Evolutionary conservation across 2,797 vertebrate genomes (phyloP).

Genomic region (Crocidura indochinensis): DNA sequence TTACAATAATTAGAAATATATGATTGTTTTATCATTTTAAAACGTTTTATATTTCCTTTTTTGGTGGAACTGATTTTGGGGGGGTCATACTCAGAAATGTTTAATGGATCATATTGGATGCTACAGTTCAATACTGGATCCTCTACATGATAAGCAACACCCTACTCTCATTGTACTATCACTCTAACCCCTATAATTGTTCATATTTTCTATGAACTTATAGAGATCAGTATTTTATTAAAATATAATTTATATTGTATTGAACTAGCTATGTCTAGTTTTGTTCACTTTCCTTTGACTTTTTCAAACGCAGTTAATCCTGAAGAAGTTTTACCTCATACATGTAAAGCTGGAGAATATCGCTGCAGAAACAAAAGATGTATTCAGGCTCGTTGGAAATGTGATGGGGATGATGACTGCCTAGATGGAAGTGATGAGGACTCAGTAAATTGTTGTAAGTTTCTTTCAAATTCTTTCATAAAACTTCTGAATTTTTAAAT

Average conservation of each 20-base stretch:
- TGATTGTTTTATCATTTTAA: neutral
- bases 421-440: conserved; percentile 97
- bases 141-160: too few relatives aligned
- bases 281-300: neutral
- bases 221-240: neutral
- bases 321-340: conserved; percentile 90
- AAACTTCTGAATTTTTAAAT: neutral
- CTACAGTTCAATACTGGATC: too few relatives aligned
- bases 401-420: conserved; percentile 98
- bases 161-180: too few relatives aligned
- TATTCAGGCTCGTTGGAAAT: conserved; percentile 97
- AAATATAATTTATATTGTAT: neutral
- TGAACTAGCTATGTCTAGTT: neutral
- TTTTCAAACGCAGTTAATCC: conserved; percentile 87
- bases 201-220: conserved; percentile 21
- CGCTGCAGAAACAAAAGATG: conserved; percentile 97
- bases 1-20: neutral
- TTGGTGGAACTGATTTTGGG: too few relatives aligned
- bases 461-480: conserved; percentile 9
- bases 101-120: too few relatives aligned
- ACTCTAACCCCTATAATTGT: too few relatives aligned
- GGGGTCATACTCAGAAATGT: too few relatives aligned
- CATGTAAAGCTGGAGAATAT: conserved; percentile 96
- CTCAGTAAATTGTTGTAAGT: conserved; percentile 94
- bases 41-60: neutral